Conservation (phyloP, 2,113 vertebrate species). For the Zosterops borbonicus region DNA sequence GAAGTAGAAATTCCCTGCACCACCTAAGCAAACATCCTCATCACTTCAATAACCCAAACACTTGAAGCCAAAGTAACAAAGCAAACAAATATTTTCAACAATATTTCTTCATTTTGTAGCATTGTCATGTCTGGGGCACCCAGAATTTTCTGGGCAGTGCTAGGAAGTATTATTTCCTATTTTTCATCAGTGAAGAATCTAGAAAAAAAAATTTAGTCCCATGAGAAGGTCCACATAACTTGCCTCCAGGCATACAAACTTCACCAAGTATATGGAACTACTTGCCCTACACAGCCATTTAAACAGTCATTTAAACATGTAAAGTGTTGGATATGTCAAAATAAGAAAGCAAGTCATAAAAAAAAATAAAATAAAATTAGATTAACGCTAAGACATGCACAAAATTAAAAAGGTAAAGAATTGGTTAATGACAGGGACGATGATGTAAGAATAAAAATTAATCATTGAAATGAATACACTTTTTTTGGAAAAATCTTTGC, state of each 20-base stretch:
- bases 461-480: background rate
- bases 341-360: background rate
- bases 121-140: background rate
- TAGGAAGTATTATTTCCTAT: background rate
- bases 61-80: background rate
- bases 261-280: background rate
- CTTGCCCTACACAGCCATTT: background rate
- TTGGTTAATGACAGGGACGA: background rate
- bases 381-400: too few species aligned
- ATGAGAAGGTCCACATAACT: background rate
- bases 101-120: background rate
- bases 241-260: background rate
- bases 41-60: background rate
- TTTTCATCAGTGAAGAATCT: background rate
- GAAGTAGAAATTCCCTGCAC: background rate
- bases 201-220: background rate
- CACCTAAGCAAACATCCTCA: background rate
- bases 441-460: background rate
- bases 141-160: background rate
- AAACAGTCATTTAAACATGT: background rate
- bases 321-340: background rate
- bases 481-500: background rate
- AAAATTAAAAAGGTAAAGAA: background rate
- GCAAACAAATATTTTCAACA: background rate
- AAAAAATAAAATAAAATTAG: too few species aligned